phyloP scores from a whole-genome alignment of 2,113 vertebrate species.

The Barnardius zonarius region DNA sequence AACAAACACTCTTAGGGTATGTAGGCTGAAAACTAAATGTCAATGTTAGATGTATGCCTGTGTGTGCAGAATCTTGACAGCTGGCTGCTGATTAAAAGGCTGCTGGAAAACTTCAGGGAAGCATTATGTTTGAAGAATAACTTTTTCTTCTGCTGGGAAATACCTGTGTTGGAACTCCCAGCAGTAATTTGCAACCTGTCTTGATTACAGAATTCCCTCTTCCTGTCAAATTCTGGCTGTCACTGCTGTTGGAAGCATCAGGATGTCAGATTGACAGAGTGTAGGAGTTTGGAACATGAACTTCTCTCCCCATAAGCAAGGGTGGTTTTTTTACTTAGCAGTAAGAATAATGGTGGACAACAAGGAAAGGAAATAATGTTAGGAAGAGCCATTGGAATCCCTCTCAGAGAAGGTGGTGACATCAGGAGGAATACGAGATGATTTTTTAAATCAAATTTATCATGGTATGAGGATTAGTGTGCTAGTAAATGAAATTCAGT shows the following conservation, averaged over 20 bases:
- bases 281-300: not conserved
- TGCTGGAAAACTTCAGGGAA: slow-evolving; percentile 62
- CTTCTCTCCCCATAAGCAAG: not conserved
- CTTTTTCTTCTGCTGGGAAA: slow-evolving; percentile 44
- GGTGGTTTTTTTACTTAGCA: not conserved
- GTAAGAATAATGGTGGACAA: not conserved
- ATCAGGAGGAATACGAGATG: not conserved
- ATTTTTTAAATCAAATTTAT: not conserved
- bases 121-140: slow-evolving; percentile 58
- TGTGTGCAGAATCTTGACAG: slow-evolving; percentile 45
- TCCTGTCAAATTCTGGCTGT: not conserved
- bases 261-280: not conserved
- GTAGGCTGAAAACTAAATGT: slow-evolving; percentile 26
- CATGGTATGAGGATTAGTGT: not conserved
- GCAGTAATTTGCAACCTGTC: slow-evolving; percentile 41
- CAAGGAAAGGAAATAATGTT: not conserved
- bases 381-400: not conserved
- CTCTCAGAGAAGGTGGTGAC: not conserved
- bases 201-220: slow-evolving; percentile 49
- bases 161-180: slow-evolving; percentile 31
- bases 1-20: not conserved
- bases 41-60: not conserved
- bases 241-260: slow-evolving; percentile 10
- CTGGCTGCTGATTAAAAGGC: slow-evolving; percentile 42
- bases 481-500: slow-evolving; percentile 6